These are phyloP conservation scores for Parambassis ranga DNA, from an alignment of 2,797 vertebrate genomes.

Conservation along the genomic window DNA sequence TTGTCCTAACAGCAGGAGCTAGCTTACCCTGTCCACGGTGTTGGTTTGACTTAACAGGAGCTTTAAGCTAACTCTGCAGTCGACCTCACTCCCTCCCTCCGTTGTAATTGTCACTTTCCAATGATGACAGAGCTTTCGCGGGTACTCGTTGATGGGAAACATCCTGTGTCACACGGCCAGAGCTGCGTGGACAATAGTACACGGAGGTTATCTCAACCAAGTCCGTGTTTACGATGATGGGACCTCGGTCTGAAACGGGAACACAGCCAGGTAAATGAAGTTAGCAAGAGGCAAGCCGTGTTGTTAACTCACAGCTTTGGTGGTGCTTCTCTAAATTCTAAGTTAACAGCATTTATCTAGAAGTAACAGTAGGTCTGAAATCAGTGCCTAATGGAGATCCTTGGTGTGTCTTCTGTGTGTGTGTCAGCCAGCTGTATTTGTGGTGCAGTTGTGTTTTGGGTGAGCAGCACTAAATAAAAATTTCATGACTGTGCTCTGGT, in stretches of 20 bases:
- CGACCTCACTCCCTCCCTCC: not conserved
- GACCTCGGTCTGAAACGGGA: constrained; percentile 53
- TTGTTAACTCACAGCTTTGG: not conserved
- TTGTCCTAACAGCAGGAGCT: not conserved
- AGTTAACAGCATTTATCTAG: too few species aligned
- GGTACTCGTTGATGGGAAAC: constrained; percentile 29
- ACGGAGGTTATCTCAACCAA: constrained; percentile 30
- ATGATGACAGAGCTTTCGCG: constrained; percentile 34
- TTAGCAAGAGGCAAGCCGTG: not conserved
- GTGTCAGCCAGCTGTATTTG: too few species aligned
- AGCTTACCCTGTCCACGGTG: not conserved
- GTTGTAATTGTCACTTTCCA: not conserved
- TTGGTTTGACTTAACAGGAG: not conserved
- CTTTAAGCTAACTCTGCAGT: not conserved
- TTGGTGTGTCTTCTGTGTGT: too few species aligned
- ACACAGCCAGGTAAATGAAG: constrained; percentile 57
- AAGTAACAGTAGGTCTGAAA: too few species aligned
- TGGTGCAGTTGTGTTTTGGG: not conserved
- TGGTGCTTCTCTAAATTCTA: not conserved
- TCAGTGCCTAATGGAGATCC: too few species aligned
- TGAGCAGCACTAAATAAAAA: not conserved
- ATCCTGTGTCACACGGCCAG: constrained; percentile 22
- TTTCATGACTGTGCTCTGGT: not conserved
- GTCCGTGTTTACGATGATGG: constrained; percentile 67
- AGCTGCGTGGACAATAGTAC: constrained; percentile 27